Percentiles rank a stretch among this genome's conserved stretches.
Conservation (phyloP, 2,797 vertebrate genomes). For the Ispidina picta region DNA sequence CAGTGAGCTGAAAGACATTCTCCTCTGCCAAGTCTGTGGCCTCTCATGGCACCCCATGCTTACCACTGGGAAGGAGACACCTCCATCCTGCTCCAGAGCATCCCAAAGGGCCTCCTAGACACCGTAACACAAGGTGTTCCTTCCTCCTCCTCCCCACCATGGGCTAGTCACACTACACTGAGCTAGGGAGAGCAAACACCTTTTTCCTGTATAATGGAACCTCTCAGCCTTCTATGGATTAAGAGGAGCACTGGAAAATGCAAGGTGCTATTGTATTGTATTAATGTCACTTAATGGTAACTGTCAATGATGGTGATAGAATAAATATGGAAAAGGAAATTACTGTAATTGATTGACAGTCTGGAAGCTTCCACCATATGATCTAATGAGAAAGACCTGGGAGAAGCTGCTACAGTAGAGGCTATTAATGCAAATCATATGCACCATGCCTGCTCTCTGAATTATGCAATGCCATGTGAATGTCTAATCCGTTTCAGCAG, state of each 20-base stretch:
- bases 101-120: background rate
- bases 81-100: background rate
- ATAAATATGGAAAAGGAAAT: slow-evolving; percentile 85
- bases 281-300: slow-evolving; percentile 82
- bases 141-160: background rate
- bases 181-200: background rate
- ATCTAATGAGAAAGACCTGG: slow-evolving; percentile 79
- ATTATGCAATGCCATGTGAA: slow-evolving; percentile 82
- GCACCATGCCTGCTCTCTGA: slow-evolving; percentile 76
- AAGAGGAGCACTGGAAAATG: slow-evolving; percentile 66
- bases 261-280: slow-evolving; percentile 77
- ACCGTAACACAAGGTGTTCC: accelerated
- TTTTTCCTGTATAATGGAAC: slow-evolving; percentile 25
- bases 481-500: slow-evolving; percentile 78
- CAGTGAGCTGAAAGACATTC: background rate
- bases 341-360: slow-evolving; percentile 84
- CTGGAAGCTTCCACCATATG: slow-evolving; percentile 77
- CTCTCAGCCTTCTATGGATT: slow-evolving; percentile 57
- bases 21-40: background rate
- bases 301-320: slow-evolving; percentile 80
- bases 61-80: background rate
- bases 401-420: slow-evolving; percentile 65
- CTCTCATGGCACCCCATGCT: background rate
- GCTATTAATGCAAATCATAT: slow-evolving; percentile 84
- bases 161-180: accelerated